A percentile compares a stretch with the other conserved stretches of the same genome.
phyloP scores from a whole-genome alignment of 2,888 invertebrate genomes.

The Leucania comma region DNA sequence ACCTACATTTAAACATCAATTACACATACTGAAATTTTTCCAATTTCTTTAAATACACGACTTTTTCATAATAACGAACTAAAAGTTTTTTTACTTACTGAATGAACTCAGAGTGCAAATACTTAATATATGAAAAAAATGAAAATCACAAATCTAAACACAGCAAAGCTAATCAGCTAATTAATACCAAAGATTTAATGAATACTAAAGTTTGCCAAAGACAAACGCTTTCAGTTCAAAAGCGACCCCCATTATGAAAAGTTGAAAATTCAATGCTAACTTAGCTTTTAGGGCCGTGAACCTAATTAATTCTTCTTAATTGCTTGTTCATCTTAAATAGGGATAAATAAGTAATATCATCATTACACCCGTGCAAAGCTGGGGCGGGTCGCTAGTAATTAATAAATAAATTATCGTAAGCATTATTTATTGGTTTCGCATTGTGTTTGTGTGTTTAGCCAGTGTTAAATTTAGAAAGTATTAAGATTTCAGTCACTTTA shows the following conservation, averaged over 20 bases:
- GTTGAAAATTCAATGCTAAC: constrained; percentile 28
- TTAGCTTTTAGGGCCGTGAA: constrained; percentile 10
- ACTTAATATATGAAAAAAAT: background rate
- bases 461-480: too few species aligned
- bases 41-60: background rate
- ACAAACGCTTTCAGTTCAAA: constrained; percentile 41
- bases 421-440: too few species aligned
- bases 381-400: too few species aligned
- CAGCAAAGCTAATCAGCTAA: constrained; percentile 34
- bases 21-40: background rate
- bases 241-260: constrained; percentile 22
- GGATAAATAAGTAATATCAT: constrained; percentile 3
- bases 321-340: constrained; percentile 11
- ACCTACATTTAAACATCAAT: background rate
- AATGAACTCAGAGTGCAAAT: background rate
- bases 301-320: constrained; percentile 36
- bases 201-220: constrained; percentile 32
- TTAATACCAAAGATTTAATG: constrained; percentile 31
- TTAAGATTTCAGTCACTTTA: too few species aligned
- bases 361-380: too few species aligned
- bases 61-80: background rate
- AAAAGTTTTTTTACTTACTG: too few species aligned
- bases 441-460: too few species aligned
- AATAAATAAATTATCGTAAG: too few species aligned
- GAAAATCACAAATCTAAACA: background rate